Percentiles rank a stretch among this genome's conserved stretches.
phyloP scores from a whole-genome alignment of 2,113 vertebrate genomes.

The Leiothrix lutea region DNA sequence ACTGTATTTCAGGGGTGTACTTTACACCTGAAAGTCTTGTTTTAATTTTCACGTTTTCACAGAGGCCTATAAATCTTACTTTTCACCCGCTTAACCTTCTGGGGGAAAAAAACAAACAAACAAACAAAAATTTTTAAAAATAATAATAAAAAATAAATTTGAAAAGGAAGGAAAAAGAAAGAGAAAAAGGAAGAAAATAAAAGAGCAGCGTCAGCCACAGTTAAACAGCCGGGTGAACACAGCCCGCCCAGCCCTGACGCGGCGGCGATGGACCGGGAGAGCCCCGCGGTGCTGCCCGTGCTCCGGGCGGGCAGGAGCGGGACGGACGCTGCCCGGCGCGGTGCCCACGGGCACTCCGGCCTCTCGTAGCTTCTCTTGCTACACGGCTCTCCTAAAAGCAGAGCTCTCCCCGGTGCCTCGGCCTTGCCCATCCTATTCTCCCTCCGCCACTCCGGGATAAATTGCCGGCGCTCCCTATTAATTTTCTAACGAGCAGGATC shows the following conservation, averaged over 20 bases:
- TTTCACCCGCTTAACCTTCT: background rate
- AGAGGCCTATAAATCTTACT: constrained; percentile 24
- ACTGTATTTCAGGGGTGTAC: background rate
- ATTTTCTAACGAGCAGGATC: background rate
- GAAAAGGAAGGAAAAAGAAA: fast-evolving
- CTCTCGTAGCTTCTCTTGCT: background rate
- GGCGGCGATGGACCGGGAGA: background rate
- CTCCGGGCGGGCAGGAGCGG: background rate
- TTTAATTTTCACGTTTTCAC: constrained; percentile 32
- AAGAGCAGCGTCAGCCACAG: background rate
- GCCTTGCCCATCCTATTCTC: background rate
- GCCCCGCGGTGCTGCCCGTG: background rate
- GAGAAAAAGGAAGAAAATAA: fast-evolving
- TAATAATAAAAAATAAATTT: too few species aligned
- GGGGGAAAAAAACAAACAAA: background rate
- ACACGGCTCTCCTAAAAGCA: background rate
- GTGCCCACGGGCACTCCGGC: background rate
- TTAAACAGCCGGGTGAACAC: background rate
- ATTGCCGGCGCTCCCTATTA: background rate
- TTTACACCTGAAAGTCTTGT: constrained; percentile 27
- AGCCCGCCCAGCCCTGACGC: background rate
- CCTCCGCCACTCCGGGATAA: background rate
- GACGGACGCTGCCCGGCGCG: background rate
- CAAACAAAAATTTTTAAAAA: too few species aligned
- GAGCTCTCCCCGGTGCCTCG: background rate